Percentiles rank a stretch among this genome's conserved stretches.
Evolutionary conservation across 2,797 vertebrate genomes (phyloP).

Genomic region (Arctocebus calabarensis): DNA sequence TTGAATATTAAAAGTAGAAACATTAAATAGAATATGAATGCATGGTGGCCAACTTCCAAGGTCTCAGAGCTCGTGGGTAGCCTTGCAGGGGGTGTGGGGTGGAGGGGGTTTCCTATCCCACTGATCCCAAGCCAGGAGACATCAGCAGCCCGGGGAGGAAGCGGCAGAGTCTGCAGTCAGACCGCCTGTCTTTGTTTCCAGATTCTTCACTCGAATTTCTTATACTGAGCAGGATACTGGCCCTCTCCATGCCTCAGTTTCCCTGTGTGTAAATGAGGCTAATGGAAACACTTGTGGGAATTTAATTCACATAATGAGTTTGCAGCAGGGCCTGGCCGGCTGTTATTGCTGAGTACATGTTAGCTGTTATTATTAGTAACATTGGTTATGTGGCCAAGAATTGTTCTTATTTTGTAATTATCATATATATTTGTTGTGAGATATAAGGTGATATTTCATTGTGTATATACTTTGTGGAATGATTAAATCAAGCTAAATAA

Average conservation of each 20-base stretch:
- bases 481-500: neutral
- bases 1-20: neutral
- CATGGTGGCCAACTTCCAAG: neutral
- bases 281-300: neutral
- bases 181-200: neutral
- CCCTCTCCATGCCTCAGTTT: neutral
- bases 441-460: neutral
- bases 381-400: too few relatives aligned
- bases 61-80: neutral
- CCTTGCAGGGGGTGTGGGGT: rapidly evolving
- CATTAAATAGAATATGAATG: neutral
- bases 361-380: neutral
- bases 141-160: rapidly evolving
- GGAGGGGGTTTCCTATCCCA: neutral
- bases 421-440: neutral
- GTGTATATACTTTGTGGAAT: too few relatives aligned
- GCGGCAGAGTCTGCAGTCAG: rapidly evolving
- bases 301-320: neutral
- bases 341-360: neutral
- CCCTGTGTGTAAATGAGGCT: neutral
- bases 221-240: neutral
- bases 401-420: neutral
- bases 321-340: neutral
- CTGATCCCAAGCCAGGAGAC: neutral
- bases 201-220: neutral